Evolutionary conservation across 2,113 vertebrate genomes (phyloP).

Genomic region (Excalfactoria chinensis): DNA sequence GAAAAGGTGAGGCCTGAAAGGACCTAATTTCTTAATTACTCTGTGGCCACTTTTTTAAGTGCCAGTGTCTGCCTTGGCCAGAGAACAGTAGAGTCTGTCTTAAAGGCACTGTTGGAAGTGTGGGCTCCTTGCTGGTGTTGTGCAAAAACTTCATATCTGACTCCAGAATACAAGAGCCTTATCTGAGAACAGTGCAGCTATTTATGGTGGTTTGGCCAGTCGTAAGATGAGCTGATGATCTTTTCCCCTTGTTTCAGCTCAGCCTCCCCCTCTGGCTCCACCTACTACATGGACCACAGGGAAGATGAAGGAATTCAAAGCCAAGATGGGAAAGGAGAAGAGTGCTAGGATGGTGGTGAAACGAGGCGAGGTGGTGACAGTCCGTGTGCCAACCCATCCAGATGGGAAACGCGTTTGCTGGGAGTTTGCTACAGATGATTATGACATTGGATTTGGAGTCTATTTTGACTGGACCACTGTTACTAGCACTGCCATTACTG

Average conservation of each 20-base stretch:
- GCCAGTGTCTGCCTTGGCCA: neutral
- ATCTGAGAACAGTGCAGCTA: neutral
- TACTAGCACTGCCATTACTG: slow-evolving; percentile 92
- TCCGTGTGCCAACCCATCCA: slow-evolving; percentile 92
- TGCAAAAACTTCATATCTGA: neutral
- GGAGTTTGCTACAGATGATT: slow-evolving; percentile 97
- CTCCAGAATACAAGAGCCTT: neutral
- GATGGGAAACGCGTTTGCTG: slow-evolving; percentile 94
- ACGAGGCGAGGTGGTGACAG: slow-evolving; percentile 94
- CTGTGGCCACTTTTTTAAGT: neutral
- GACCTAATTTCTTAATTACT: neutral
- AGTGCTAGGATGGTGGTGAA: slow-evolving; percentile 91
- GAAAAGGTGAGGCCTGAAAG: slow-evolving; percentile 72
- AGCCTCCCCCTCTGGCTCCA: slow-evolving; percentile 86
- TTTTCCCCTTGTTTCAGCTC: slow-evolving; percentile 75
- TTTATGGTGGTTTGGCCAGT: neutral
- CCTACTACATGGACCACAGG: slow-evolving; percentile 90
- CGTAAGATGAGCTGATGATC: neutral
- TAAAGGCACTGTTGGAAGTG: neutral
- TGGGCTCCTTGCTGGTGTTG: neutral
- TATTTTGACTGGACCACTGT: slow-evolving; percentile 97
- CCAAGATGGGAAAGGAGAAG: slow-evolving; percentile 89
- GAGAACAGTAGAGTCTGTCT: neutral
- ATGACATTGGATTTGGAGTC: slow-evolving; percentile 97
- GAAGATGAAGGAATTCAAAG: slow-evolving; percentile 92